phyloP scores from a whole-genome alignment of 2,113 vertebrate genomes.

The Pedetes capensis region DNA sequence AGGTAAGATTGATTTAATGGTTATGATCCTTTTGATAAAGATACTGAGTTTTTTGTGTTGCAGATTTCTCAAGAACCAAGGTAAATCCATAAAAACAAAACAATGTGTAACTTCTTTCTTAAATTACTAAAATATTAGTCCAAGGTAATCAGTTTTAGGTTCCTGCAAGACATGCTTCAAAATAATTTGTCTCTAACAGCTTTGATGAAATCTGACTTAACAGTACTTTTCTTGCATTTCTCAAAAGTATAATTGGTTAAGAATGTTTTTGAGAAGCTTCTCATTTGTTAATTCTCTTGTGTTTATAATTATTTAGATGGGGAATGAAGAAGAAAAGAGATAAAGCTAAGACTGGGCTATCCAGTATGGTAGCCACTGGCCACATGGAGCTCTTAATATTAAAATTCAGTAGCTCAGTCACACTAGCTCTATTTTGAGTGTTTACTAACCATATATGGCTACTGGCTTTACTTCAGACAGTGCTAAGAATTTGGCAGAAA shows the following conservation, averaged over 20 bases:
- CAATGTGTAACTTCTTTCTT: neutral
- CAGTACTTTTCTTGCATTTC: neutral
- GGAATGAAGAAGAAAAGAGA: neutral
- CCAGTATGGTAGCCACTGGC: neutral
- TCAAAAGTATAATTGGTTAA: constrained; percentile 41
- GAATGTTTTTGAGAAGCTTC: constrained; percentile 1
- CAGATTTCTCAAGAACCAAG: neutral
- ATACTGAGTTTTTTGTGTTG: constrained; percentile 7
- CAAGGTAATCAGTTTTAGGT: neutral
- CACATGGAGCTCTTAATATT: neutral
- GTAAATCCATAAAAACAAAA: constrained; percentile 28
- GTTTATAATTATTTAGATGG: neutral
- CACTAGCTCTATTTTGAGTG: neutral
- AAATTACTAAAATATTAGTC: constrained; percentile 4
- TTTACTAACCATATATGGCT: neutral
- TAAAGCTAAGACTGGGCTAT: neutral
- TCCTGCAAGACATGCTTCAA: neutral
- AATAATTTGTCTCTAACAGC: neutral
- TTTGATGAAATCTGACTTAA: neutral
- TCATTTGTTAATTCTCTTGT: neutral
- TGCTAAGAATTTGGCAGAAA: constrained; percentile 30
- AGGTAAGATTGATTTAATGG: constrained; percentile 87
- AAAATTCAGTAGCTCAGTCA: neutral
- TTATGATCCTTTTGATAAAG: neutral
- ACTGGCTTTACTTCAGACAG: neutral